A percentile compares a stretch with the other conserved stretches of the same genome.
Conservation (phyloP, 2,797 vertebrate genomes). For the Ctenochaetus hawaiiensis region DNA sequence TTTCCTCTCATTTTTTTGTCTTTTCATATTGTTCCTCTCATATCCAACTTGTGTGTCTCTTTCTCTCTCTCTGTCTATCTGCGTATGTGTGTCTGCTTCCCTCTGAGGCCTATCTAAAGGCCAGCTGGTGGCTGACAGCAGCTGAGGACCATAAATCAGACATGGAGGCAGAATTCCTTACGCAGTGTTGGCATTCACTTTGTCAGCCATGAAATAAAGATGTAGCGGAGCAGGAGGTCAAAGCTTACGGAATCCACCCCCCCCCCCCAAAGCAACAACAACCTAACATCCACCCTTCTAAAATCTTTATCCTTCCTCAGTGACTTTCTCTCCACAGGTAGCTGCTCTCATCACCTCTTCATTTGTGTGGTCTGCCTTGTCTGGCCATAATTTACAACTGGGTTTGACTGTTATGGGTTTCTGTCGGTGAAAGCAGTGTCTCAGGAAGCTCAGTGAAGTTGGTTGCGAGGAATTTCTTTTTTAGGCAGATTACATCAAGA, state of each 20-base stretch:
- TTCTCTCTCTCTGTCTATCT: constrained; percentile 43
- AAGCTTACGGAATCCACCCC: constrained; percentile 62
- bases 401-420: constrained; percentile 34
- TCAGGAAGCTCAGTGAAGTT: background rate
- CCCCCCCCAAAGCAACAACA: constrained; percentile 48
- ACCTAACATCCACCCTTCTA: constrained; percentile 43
- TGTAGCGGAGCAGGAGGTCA: constrained; percentile 92
- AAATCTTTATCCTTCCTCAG: constrained; percentile 46
- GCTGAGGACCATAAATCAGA: constrained; percentile 95
- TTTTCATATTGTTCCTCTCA: constrained; percentile 10
- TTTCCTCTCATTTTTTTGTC: background rate
- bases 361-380: constrained; percentile 73
- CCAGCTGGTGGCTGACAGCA: constrained; percentile 89
- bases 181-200: constrained; percentile 89
- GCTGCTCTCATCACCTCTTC: constrained; percentile 61
- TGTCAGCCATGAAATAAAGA: constrained; percentile 97
- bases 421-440: constrained; percentile 7
- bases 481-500: background rate
- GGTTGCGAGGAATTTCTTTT: background rate
- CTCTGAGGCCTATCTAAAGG: constrained; percentile 77
- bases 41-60: constrained; percentile 10
- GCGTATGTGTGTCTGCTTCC: constrained; percentile 43
- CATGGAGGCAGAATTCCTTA: constrained; percentile 87
- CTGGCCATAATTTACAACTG: constrained; percentile 58
- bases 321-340: constrained; percentile 71